Base-by-base conservation (phyloP, 1,140 invertebrate species). In the Sinonovacula constricta region DNA sequence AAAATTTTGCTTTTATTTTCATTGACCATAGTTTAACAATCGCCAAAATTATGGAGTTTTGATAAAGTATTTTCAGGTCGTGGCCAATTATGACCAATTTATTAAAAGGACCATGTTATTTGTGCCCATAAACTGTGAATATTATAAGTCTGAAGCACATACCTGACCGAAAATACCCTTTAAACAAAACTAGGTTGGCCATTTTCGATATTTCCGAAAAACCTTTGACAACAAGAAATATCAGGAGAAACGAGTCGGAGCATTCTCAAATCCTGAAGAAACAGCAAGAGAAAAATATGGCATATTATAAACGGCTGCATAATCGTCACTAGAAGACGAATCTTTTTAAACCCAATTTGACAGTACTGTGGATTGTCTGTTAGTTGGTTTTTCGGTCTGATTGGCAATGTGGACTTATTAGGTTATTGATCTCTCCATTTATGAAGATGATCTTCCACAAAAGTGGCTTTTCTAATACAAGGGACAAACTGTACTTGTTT, bases 181-280 rank as follows among this genome's bases (percentile, higher is more conserved):
- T 68, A 22, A 68, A 4, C 18, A 68, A 56, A 28, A 69, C 56
- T 49, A 69, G 26, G 56, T 22, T 69, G 49, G 28, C 33, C 30
- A 49, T 15, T 68, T 53, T 51, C 49, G 28, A 26, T 68, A 68
- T 60, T 7, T 60, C 53, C 5, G 53, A 26, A n/a, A 5, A 56
- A 26, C 53, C 53, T 56, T n/a, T 14, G 36, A 66, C 5, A 36
- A 36, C 63, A 66, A 24, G 63, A 36, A 34, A 66, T 66, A 36
- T 24, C 7, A 26, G 24, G 24, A 68, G 18, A 26, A 39, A 7
- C 24, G 22, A 51, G 33, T n/a, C 36, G 1, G 18, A 28, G 24
- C 18, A 68, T n/a, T n/a, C 22, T 24, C 18, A 24, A 51, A 18
- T 26, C 26, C 3, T 68, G 53, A 26, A 18, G 53, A n/a, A n/a